Evolutionary conservation across 2,113 vertebrate species (phyloP).

Genomic region (Perca flavescens): DNA sequence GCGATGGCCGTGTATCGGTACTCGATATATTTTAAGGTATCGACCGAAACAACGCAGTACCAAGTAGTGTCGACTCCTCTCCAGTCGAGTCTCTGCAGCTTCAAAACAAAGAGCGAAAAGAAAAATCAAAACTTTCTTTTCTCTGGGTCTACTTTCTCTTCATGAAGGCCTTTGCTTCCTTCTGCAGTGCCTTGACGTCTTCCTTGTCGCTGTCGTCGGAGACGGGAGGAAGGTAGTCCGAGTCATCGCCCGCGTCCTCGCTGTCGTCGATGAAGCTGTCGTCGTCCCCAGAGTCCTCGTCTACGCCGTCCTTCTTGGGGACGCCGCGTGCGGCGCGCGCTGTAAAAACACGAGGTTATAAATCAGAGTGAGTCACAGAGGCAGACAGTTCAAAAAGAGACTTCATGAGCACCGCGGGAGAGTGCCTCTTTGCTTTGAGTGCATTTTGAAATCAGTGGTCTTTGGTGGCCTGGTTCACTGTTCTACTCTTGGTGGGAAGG

Average conservation of each 20-base stretch:
- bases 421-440: not conserved
- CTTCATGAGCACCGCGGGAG: too few species aligned
- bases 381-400: too few species aligned
- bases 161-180: conserved; percentile 69
- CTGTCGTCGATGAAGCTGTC: conserved; percentile 83
- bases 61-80: too few species aligned
- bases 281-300: conserved; percentile 51
- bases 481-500: not conserved
- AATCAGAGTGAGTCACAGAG: not conserved
- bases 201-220: conserved; percentile 67
- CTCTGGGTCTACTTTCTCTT: conserved; percentile 55
- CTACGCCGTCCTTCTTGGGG: conserved; percentile 5
- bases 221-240: conserved; percentile 75
- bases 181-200: conserved; percentile 67
- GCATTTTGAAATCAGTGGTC: not conserved
- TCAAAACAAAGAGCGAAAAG: not conserved
- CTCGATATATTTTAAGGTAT: too few species aligned
- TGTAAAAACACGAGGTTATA: conserved; percentile 8
- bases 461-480: not conserved
- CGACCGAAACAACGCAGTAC: too few species aligned
- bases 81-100: too few species aligned
- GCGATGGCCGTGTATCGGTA: too few species aligned
- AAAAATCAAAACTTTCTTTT: too few species aligned
- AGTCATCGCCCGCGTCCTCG: conserved; percentile 72
- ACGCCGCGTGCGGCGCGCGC: conserved; percentile 2